phyloP scores from a whole-genome alignment of 2,888 invertebrate species.

The Metalampra italica region DNA sequence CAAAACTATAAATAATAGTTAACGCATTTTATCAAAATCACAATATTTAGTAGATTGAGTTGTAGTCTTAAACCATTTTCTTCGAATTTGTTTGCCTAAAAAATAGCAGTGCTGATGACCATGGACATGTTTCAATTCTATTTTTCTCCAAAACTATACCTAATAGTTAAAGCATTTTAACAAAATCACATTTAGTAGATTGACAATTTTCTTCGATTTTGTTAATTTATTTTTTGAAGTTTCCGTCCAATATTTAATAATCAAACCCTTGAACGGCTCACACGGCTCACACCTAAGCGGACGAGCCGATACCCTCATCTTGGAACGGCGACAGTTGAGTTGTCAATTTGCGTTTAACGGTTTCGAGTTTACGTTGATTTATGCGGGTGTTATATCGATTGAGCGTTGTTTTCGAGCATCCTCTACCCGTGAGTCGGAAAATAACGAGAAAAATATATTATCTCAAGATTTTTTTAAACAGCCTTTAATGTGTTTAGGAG shows the following conservation, averaged over 20 bases:
- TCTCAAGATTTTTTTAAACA: conserved; percentile 10
- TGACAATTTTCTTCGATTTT: no score
- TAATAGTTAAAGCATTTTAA: no score
- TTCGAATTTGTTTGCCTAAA: no score
- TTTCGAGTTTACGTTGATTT: conserved; percentile 44
- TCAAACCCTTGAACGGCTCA: background rate
- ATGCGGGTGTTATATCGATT: conserved; percentile 40
- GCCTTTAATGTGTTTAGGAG: background rate
- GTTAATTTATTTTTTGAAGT: no score
- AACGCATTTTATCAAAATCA: no score
- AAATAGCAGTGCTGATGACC: no score
- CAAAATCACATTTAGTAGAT: no score
- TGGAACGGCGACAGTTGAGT: conserved; percentile 39
- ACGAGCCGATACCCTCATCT: conserved; percentile 35
- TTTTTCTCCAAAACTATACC: no score
- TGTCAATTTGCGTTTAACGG: conserved; percentile 54
- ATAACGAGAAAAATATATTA: conserved; percentile 19
- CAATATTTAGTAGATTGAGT: no score
- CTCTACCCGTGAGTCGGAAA: conserved; percentile 15
- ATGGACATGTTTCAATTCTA: no score
- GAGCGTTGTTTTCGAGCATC: conserved; percentile 27
- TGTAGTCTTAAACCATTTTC: no score
- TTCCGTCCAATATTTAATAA: background rate
- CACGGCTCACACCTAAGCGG: background rate
- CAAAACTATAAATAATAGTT: no score